Evolutionary conservation across 2,797 vertebrate species (phyloP).

Genomic region (Mus caroli): DNA sequence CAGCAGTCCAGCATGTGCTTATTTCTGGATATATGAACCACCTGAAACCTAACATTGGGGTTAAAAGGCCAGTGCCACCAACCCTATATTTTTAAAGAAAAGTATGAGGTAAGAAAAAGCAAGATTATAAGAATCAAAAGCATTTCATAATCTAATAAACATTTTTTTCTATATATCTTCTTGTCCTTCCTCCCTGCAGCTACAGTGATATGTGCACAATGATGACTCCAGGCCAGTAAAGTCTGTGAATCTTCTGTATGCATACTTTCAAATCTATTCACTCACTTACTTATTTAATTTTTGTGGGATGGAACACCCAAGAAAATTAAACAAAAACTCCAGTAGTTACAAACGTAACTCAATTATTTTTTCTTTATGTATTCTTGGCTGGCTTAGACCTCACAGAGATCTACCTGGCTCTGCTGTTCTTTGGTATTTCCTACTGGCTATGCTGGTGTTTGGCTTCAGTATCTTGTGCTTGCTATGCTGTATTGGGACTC

Average conservation of each 20-base stretch:
- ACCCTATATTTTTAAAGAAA: constrained; percentile 1
- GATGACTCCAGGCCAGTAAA: not conserved
- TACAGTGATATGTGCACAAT: not conserved
- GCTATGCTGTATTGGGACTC: not conserved
- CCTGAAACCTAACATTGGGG: not conserved
- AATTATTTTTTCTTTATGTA: not conserved
- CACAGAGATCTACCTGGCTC: not conserved
- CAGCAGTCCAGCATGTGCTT: not conserved
- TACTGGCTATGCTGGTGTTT: not conserved
- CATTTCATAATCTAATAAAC: not conserved
- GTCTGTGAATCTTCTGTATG: not conserved
- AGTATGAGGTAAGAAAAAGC: constrained; percentile 26
- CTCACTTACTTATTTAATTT: too few species aligned
- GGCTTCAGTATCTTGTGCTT: not conserved
- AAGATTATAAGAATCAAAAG: not conserved
- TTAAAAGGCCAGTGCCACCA: not conserved
- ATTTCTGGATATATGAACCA: not conserved
- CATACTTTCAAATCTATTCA: too few species aligned
- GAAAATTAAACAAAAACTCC: not conserved
- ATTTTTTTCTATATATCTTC: not conserved
- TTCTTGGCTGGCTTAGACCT: not conserved
- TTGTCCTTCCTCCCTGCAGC: not conserved
- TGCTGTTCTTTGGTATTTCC: not conserved
- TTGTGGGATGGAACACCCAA: not conserved
- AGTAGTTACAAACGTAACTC: not conserved